phyloP scores from a whole-genome alignment of 2,888 invertebrate species.

The Cenopis cana region DNA sequence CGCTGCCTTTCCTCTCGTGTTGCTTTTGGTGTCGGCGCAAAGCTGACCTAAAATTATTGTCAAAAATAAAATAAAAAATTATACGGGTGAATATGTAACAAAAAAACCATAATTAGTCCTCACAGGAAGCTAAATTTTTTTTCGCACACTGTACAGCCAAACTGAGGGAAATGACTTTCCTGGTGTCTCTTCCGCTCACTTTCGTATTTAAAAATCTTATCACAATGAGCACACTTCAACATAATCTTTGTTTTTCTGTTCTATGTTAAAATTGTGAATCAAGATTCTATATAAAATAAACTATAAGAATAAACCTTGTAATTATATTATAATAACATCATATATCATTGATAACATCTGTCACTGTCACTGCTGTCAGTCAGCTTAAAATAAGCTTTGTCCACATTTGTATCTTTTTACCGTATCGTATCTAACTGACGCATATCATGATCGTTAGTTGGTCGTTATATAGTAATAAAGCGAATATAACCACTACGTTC shows the following conservation, averaged over 20 bases:
- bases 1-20: slow-evolving; percentile 70
- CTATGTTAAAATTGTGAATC: neutral
- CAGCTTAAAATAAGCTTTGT: too few species aligned
- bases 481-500: too few species aligned
- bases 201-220: slow-evolving; percentile 73
- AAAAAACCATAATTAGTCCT: slow-evolving; percentile 53
- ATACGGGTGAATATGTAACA: neutral
- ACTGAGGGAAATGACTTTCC: slow-evolving; percentile 71
- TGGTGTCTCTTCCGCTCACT: slow-evolving; percentile 78
- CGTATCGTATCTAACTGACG: too few species aligned
- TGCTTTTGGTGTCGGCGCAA: slow-evolving; percentile 75
- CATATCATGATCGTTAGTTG: too few species aligned
- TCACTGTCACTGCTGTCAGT: too few species aligned
- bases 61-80: neutral
- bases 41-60: slow-evolving; percentile 65
- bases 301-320: too few species aligned
- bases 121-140: slow-evolving; percentile 80
- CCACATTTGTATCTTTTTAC: too few species aligned
- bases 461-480: too few species aligned
- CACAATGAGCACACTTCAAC: slow-evolving; percentile 65
- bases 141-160: slow-evolving; percentile 71
- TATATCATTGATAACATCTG: too few species aligned
- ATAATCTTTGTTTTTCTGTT: slow-evolving; percentile 37
- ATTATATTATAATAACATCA: too few species aligned
- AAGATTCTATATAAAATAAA: neutral